Conservation (phyloP, 2,888 invertebrate genomes). For the Diogma glabrata region DNA sequence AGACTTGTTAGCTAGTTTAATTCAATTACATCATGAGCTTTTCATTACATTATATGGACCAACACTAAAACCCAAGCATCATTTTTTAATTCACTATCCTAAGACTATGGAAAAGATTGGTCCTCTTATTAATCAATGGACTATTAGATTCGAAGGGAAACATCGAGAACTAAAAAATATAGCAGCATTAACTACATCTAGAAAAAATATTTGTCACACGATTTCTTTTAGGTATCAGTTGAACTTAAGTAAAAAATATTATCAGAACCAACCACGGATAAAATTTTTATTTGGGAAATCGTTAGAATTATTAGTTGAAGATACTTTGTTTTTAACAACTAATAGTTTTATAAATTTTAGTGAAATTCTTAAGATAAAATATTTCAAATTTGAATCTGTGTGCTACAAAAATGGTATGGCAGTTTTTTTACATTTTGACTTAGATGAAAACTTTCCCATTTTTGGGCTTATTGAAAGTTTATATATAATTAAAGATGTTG, state of each 20-base stretch:
- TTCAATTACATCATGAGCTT: neutral
- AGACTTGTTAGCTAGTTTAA: neutral
- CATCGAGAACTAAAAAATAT: neutral
- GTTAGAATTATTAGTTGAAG: too few species aligned
- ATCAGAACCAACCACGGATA: too few species aligned
- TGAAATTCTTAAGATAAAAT: too few species aligned
- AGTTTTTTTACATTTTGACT: too few species aligned
- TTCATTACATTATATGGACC: neutral
- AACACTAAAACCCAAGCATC: neutral
- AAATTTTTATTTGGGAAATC: too few species aligned
- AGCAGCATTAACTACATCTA: neutral
- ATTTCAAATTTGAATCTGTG: too few species aligned
- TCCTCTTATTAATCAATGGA: neutral
- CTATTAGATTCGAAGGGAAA: neutral
- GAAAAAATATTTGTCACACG: neutral
- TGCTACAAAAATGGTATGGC: too few species aligned
- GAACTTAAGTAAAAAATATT: neutral
- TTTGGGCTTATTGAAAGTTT: too few species aligned
- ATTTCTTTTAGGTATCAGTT: neutral
- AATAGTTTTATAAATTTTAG: too few species aligned
- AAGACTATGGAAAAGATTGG: neutral
- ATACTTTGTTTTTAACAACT: too few species aligned
- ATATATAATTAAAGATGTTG: too few species aligned
- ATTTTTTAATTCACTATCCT: neutral
- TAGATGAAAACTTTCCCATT: too few species aligned